Evolutionary conservation across 2,888 invertebrate genomes (phyloP), one percentile per base, ranked within the genome.

Genomic region (Mechanitis messenoides): DNA sequence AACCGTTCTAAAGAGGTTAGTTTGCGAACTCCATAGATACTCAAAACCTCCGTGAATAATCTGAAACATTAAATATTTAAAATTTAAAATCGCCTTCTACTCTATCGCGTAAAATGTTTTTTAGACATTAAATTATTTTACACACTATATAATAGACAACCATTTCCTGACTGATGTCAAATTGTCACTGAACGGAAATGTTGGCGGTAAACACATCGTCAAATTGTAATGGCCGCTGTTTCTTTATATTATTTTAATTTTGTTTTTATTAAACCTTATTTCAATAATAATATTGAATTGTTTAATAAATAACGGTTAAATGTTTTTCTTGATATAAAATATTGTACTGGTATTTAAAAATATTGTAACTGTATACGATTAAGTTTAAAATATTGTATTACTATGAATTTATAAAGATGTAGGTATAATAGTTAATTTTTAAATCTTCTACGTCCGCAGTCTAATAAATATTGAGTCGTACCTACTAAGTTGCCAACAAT

Each of bases 401-500:
- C 42, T 9, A 42, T 42, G 42, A 42, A 9, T 42, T 42, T 55
- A 35, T 56, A 55, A 55, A 56, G 0, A 20, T 20, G 20, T 20
- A 50, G 33, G 47, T 55, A 20, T 33, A 53, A 50, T 56, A 7
- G 55, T 42, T 1, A 58, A 42, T n/a, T 28, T 50, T 42, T 38
- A 56, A 28, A 38, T 38, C 53, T 55, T 31, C 31, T 45, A 31
- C 53, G 46, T 45, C 57, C 53, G 5, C 42, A 35, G 11, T 56
- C 57, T 62, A 60, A 60, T 60, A 60, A 53, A 55, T 46, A 38
- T 35, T 50, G 61, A 65, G 64, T 62, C 60, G 66, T 20, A 20
- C 20, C 20, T 57, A 62, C 60, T 71, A 66, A 66, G 71, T 67
- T 83, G 84, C 85, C 85, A 84, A 83, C 73, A 77, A 83, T 81